Percentiles rank a stretch among this genome's conserved stretches.
Evolutionary conservation across 2,888 invertebrate species (phyloP).

Genomic region (Monochamus alternatus): DNA sequence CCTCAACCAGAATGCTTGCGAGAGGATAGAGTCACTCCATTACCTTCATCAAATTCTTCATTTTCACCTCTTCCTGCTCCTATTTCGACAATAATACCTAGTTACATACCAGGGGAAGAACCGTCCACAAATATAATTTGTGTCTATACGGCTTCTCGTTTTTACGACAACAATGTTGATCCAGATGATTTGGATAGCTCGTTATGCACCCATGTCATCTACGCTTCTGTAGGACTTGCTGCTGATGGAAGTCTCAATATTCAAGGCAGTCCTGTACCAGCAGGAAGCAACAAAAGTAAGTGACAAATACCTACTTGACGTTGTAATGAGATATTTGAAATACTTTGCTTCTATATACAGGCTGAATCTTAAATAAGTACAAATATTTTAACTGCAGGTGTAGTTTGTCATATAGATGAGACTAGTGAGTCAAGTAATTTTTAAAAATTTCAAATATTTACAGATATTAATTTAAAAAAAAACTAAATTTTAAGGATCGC

Average conservation of each 20-base stretch:
- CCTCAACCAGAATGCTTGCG: neutral
- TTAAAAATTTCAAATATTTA: too few relatives aligned
- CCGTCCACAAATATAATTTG: neutral
- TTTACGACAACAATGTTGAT: constrained; percentile 20
- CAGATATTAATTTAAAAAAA: too few relatives aligned
- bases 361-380: too few relatives aligned
- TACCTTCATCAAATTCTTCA: neutral
- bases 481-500: too few relatives aligned
- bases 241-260: constrained; percentile 1
- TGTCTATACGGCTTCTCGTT: neutral
- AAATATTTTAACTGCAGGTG: too few relatives aligned
- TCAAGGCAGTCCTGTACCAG: constrained; percentile 7
- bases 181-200: constrained; percentile 5
- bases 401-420: too few relatives aligned
- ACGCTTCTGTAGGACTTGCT: neutral
- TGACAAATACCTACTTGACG: neutral
- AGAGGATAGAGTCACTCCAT: neutral
- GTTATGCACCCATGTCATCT: constrained; percentile 5
- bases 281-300: neutral
- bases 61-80: neutral
- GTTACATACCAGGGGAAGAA: neutral
- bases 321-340: neutral
- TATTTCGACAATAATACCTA: neutral
- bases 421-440: too few relatives aligned
- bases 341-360: too few relatives aligned